Evolutionary conservation across 2,113 vertebrate species (phyloP).

Genomic region (Lamprologus ornatipinnis): DNA sequence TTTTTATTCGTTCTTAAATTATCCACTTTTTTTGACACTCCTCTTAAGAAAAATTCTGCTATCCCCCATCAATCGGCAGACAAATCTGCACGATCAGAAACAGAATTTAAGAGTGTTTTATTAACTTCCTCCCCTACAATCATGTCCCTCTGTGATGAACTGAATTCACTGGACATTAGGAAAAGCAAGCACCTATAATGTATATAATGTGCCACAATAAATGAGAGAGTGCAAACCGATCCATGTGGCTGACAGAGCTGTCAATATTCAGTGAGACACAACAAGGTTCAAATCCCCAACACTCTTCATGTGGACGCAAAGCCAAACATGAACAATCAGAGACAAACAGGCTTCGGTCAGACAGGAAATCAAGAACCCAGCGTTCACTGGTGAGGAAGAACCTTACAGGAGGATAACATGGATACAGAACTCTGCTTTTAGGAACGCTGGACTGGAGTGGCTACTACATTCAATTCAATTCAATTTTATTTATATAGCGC

Average conservation of each 20-base stretch:
- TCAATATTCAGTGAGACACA: not conserved
- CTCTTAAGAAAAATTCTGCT: not conserved
- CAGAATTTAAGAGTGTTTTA: not conserved
- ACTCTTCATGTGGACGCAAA: not conserved
- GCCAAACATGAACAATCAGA: not conserved
- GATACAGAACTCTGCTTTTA: not conserved
- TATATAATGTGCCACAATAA: not conserved
- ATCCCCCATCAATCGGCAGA: not conserved
- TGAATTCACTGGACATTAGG: not conserved
- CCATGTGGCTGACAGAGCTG: not conserved
- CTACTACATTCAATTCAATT: not conserved
- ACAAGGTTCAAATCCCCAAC: not conserved
- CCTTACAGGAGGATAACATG: not conserved
- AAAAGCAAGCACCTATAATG: not conserved
- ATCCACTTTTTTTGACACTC: not conserved
- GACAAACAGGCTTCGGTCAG: not conserved
- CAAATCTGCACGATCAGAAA: not conserved
- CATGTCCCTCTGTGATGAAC: rapidly evolving
- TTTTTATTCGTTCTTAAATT: rapidly evolving
- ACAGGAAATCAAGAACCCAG: too few species aligned
- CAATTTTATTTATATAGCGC: too few species aligned
- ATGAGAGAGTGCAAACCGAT: not conserved
- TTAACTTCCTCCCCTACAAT: not conserved
- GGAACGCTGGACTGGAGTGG: rapidly evolving
- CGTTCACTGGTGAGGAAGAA: not conserved